Conservation (phyloP, 2,797 vertebrate species). For the Intellagama lesueurii region DNA sequence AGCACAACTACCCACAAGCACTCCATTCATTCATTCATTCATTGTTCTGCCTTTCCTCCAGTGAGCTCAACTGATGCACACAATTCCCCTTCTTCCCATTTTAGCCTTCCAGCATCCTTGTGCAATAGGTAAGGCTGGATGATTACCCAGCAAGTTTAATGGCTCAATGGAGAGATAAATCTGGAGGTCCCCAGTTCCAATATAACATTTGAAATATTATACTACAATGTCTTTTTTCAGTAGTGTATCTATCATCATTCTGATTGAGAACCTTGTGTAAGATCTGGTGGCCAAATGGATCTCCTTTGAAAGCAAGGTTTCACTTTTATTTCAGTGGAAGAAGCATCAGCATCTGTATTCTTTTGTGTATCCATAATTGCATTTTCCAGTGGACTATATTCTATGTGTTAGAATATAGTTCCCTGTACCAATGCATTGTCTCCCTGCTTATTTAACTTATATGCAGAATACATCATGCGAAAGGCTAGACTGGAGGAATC, state of each 20-base stretch:
- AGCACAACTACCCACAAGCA: conserved; percentile 29
- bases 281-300: neutral
- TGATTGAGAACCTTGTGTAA: conserved; percentile 15
- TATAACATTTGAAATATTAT: neutral
- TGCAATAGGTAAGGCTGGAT: neutral
- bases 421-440: neutral
- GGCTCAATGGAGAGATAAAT: neutral
- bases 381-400: neutral
- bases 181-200: neutral
- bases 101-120: neutral
- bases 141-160: neutral
- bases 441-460: too few relatives aligned
- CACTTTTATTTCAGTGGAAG: neutral
- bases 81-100: neutral
- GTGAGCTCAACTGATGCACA: neutral
- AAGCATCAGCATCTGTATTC: neutral
- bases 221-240: neutral
- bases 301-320: neutral
- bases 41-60: neutral
- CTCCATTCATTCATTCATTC: neutral
- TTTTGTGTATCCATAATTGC: neutral
- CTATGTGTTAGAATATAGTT: too few relatives aligned
- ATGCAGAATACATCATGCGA: too few relatives aligned
- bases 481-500: too few relatives aligned
- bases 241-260: conserved; percentile 24